A percentile compares a stretch with the other conserved stretches of the same genome.
Conservation (phyloP, 2,888 invertebrate species). For the Drosophila formosana region DNA sequence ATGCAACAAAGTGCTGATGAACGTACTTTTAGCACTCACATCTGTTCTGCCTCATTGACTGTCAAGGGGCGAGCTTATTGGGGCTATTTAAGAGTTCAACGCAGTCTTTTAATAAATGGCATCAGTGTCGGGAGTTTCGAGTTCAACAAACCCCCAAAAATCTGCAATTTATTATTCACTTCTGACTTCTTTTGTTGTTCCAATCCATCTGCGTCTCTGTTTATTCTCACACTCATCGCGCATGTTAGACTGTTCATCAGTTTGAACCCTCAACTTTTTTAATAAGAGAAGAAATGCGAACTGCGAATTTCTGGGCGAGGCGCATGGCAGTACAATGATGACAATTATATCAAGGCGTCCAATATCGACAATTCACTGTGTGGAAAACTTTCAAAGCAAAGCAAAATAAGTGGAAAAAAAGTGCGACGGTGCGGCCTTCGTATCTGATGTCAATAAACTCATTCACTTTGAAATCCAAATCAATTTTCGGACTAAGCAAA, state of each 20-base stretch:
- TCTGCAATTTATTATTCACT: slow-evolving; percentile 59
- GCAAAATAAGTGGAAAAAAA: slow-evolving; percentile 10
- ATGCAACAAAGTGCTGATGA: slow-evolving; percentile 29
- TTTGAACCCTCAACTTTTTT: slow-evolving; percentile 69
- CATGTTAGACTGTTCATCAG: slow-evolving; percentile 15
- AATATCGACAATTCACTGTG: slow-evolving; percentile 24
- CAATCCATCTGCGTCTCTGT: slow-evolving; percentile 37
- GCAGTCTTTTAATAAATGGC: slow-evolving; percentile 25
- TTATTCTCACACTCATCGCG: slow-evolving; percentile 46
- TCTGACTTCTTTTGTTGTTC: slow-evolving; percentile 38
- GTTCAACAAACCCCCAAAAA: slow-evolving; percentile 65
- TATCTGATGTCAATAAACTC: slow-evolving; percentile 78
- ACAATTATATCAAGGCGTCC: slow-evolving; percentile 34
- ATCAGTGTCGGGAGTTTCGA: slow-evolving; percentile 24
- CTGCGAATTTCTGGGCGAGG: slow-evolving; percentile 18
- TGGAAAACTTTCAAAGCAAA: slow-evolving; percentile 50
- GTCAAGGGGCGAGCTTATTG: slow-evolving; percentile 21
- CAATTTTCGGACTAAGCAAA: slow-evolving; percentile 52
- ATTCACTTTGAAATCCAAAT: slow-evolving; percentile 68
- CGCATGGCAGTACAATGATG: slow-evolving; percentile 17
- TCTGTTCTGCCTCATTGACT: slow-evolving; percentile 10
- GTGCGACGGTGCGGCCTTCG: slow-evolving; percentile 8
- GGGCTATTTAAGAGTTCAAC: slow-evolving; percentile 29
- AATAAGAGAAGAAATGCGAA: slow-evolving; percentile 48
- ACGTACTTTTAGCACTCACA: slow-evolving; percentile 49